Evolutionary conservation across 2,888 invertebrate species (phyloP).

Genomic region (Agrypnus murinus): DNA sequence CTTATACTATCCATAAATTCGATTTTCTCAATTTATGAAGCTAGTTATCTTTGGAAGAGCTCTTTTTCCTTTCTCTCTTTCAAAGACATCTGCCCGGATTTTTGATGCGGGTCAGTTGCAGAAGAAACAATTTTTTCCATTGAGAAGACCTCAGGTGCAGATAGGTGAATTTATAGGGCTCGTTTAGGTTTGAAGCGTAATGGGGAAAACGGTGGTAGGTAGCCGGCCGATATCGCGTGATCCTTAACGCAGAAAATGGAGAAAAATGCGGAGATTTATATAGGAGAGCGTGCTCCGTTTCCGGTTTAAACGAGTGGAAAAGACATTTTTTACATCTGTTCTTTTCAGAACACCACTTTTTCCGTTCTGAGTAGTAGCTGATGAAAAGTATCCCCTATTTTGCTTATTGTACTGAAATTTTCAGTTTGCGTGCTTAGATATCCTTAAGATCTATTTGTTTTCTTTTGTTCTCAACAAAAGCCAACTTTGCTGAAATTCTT

Average conservation of each 20-base stretch:
- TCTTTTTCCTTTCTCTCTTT: too few relatives aligned
- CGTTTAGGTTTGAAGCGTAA: conserved; percentile 43
- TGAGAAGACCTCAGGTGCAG: conserved; percentile 48
- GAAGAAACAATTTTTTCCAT: conserved; percentile 40
- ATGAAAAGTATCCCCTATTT: neutral
- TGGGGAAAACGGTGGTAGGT: conserved; percentile 45
- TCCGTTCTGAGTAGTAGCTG: neutral
- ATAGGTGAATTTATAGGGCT: conserved; percentile 48
- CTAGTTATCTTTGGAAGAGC: too few relatives aligned
- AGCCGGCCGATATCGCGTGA: conserved; percentile 47
- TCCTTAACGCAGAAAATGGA: conserved; percentile 49
- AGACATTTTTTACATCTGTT: conserved; percentile 55
- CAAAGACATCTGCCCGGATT: conserved; percentile 32
- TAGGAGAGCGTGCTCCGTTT: conserved; percentile 46
- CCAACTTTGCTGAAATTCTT: conserved; percentile 5
- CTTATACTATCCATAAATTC: conserved; percentile 10
- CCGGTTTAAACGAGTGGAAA: conserved; percentile 52
- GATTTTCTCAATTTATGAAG: too few relatives aligned
- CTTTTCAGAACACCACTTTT: conserved; percentile 52
- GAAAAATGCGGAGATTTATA: conserved; percentile 53
- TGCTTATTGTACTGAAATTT: neutral
- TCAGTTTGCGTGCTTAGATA: conserved; percentile 26
- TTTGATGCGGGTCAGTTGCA: conserved; percentile 45
- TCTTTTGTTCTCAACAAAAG: conserved; percentile 11
- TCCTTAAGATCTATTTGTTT: conserved; percentile 32